phyloP scores from a whole-genome alignment of 2,113 vertebrate species.

The Heloderma charlesbogerti region DNA sequence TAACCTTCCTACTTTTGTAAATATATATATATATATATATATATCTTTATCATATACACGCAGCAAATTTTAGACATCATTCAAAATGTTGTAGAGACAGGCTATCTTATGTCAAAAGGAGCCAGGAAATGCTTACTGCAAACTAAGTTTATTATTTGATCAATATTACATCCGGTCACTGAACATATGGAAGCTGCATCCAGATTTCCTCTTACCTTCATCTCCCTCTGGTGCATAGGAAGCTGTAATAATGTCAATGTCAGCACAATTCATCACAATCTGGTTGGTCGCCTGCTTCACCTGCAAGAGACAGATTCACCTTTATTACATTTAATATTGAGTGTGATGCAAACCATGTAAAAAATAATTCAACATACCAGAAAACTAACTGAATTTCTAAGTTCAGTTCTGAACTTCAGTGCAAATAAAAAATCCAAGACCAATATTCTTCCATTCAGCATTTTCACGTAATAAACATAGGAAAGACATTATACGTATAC shows the following conservation, averaged over 20 bases:
- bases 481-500: neutral
- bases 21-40: no score
- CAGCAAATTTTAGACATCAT: neutral
- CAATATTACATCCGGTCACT: neutral
- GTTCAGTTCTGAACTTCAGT: accelerated
- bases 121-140: neutral
- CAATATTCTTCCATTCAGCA: accelerated
- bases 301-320: constrained; percentile 75
- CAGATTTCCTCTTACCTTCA: constrained; percentile 84
- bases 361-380: neutral
- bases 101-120: neutral
- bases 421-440: accelerated
- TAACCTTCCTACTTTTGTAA: neutral
- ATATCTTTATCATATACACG: neutral
- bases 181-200: neutral
- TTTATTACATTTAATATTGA: neutral
- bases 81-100: accelerated
- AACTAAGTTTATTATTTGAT: neutral
- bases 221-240: constrained; percentile 93
- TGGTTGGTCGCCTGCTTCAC: constrained; percentile 96
- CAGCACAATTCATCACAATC: constrained; percentile 99
- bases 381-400: accelerated
- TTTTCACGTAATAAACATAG: neutral
- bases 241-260: constrained; percentile 99
- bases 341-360: accelerated